Conservation (phyloP, 2,113 vertebrate species). For the Gopherus flavomarginatus region DNA sequence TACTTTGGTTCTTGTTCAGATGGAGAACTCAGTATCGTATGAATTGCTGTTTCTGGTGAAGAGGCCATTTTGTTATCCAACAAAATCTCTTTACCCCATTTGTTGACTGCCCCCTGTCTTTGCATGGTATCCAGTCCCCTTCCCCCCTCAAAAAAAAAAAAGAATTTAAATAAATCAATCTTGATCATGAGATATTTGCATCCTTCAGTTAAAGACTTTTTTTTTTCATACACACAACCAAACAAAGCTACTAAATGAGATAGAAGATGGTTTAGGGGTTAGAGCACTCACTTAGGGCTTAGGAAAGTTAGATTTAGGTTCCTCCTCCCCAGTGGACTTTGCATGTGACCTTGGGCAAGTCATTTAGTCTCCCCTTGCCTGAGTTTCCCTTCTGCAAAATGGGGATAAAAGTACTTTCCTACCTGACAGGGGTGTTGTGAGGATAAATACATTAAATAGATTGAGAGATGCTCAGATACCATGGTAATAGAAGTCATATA, state of each 20-base stretch:
- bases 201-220: neutral
- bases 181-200: conserved; percentile 18
- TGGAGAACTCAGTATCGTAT: neutral
- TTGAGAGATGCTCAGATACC: neutral
- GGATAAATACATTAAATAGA: neutral
- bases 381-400: neutral
- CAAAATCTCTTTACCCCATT: neutral
- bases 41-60: neutral
- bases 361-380: neutral
- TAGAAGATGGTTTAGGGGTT: neutral
- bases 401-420: neutral
- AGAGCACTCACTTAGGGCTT: neutral
- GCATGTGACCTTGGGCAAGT: neutral
- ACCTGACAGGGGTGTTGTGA: neutral
- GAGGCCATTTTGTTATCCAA: neutral
- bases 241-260: neutral
- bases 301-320: neutral
- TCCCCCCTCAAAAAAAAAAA: neutral
- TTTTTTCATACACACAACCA: neutral
- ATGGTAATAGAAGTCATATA: neutral
- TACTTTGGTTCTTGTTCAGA: neutral
- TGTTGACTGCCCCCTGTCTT: neutral
- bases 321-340: neutral
- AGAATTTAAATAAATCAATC: conserved; percentile 15
- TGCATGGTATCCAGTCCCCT: neutral